Base-by-base conservation (phyloP, 2,113 vertebrate species). In the Phrynosoma blainvillii region DNA sequence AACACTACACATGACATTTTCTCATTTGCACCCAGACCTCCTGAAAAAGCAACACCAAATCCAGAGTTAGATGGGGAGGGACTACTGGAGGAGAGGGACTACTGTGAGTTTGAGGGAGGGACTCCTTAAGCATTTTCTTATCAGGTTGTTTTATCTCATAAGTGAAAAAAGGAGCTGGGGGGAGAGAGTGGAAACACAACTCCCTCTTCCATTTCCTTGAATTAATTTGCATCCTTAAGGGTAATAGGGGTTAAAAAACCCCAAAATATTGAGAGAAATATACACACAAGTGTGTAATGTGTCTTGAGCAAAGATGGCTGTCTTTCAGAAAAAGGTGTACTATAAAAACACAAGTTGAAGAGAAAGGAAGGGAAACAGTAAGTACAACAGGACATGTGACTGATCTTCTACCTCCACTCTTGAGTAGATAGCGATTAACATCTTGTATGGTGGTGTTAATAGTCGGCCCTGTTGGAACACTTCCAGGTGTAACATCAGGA, bases 401-500 rank as follows among this genome's bases (percentile, higher is more conserved):
- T 36, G 20, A 23, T 6, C 18, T 21, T 70, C 84, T 90, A 99
- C 98, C 99, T 98, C 98, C 98, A 90, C 98, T 99, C 89, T 99
- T 97, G 94, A 99, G 97, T 93, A 99, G 98, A 97, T 99, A 99
- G 94, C 98, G 98, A 95, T 99, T 99, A 90, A 99, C 99, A 86
- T 99, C 99, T 84, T 99, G 99, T 87, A 99, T 99, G 78, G 98
- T 99, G 95, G 98, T 99, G 93, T 99, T 99, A 93, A 99, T 99
- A 91, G 98, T 99, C 6, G 99, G 99, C 89, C 98, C 98, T 1
- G 98, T 99, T 70, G 98, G 98, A 93, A 99, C 99, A 66, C 99
- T 99, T 89, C 99, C 99, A 92, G 99, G 99, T 89, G 99, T 99
- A 96, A 99, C 98, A 89, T 99, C 99, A 0, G 99, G 98, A 95